phyloP scores from a whole-genome alignment of 1,140 invertebrate species.

The Phymorhynchus buccinoides region DNA sequence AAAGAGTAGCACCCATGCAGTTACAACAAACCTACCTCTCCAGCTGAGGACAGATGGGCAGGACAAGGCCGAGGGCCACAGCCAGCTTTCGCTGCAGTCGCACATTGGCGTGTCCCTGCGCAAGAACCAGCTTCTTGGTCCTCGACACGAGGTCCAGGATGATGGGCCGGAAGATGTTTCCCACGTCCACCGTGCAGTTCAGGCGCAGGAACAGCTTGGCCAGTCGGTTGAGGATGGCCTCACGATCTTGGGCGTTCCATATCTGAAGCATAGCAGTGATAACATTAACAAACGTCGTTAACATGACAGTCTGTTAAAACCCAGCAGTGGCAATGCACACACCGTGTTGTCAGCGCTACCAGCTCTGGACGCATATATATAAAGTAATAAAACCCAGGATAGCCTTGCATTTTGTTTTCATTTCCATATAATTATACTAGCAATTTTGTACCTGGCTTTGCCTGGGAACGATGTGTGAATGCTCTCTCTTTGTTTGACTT shows the following conservation, averaged over 20 bases:
- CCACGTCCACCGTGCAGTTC: constrained; percentile 55
- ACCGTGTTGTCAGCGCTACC: no score
- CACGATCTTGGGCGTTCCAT: constrained; percentile 55
- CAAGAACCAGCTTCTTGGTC: constrained; percentile 37
- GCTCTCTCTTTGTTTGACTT: no score
- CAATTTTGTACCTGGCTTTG: no score
- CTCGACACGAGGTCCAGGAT: constrained; percentile 57
- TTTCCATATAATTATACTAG: no score
- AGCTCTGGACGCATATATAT: no score
- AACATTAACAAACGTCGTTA: neutral
- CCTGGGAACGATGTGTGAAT: no score
- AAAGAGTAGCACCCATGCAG: no score
- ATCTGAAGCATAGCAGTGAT: constrained; percentile 56
- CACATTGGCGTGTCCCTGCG: constrained; percentile 24
- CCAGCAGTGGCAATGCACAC: no score
- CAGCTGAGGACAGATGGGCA: constrained; percentile 49
- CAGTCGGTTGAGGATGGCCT: constrained; percentile 48
- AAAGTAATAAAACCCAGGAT: no score
- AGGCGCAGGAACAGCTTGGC: constrained; percentile 50
- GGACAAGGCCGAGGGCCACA: constrained; percentile 51
- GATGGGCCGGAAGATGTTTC: constrained; percentile 46
- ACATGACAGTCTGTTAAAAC: no score
- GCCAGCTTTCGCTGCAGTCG: constrained; percentile 48
- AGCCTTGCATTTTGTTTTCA: no score
- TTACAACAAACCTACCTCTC: constrained; percentile 45